Evolutionary conservation across 2,113 vertebrate genomes (phyloP).

Genomic region (Oncorhynchus masou): DNA sequence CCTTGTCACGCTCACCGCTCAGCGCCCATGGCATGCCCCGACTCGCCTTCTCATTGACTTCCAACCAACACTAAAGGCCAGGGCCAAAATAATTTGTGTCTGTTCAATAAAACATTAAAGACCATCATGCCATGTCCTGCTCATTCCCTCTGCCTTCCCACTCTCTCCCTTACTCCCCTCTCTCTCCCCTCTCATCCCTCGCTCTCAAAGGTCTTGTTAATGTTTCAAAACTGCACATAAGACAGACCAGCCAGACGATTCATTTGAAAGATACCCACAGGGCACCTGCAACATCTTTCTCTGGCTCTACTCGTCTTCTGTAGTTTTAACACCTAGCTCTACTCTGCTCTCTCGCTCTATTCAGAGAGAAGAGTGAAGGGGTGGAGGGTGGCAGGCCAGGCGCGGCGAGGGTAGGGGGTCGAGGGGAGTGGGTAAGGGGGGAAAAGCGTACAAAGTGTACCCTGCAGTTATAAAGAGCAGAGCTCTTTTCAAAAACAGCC

Average conservation of each 20-base stretch:
- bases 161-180: conserved; percentile 22
- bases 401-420: conserved; percentile 33
- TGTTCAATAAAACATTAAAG: conserved; percentile 82
- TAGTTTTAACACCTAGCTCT: conserved; percentile 73
- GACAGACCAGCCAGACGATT: conserved; percentile 79
- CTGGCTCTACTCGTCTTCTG: conserved; percentile 68
- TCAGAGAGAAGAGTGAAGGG: conserved; percentile 57
- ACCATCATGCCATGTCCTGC: conserved; percentile 69
- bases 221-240: conserved; percentile 81
- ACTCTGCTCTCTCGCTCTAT: conserved; percentile 58
- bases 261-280: conserved; percentile 81
- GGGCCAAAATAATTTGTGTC: conserved; percentile 83
- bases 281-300: conserved; percentile 75
- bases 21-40: conserved; percentile 69
- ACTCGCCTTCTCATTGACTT: conserved; percentile 63
- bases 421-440: conserved; percentile 21
- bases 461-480: conserved; percentile 71
- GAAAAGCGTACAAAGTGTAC: conserved; percentile 74
- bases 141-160: conserved; percentile 31
- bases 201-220: conserved; percentile 83
- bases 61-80: conserved; percentile 66
- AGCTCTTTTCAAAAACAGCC: conserved; percentile 72
- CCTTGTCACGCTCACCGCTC: conserved; percentile 56
- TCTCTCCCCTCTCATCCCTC: conserved; percentile 18
- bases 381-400: conserved; percentile 49